Evolutionary conservation across 2,797 vertebrate genomes (phyloP).

Genomic region (Tauraco hartlaubi): DNA sequence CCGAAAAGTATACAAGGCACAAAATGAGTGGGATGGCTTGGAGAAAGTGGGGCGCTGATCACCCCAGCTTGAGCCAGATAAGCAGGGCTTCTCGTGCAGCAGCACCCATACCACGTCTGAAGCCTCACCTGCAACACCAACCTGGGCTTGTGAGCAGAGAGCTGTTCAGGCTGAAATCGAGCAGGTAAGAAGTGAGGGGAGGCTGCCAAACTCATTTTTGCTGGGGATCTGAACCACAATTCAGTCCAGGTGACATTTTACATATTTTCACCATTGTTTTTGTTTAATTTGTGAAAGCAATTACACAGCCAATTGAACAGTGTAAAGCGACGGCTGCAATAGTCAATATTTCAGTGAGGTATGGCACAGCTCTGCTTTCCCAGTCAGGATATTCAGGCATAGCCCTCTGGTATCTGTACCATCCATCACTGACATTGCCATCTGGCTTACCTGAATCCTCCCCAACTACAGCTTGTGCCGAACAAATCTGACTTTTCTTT

Average conservation of each 20-base stretch:
- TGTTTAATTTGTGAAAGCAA: conserved; percentile 63
- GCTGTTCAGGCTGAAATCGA: background rate
- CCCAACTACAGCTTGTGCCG: conserved; percentile 29
- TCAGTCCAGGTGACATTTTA: conserved; percentile 61
- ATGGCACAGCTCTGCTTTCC: conserved; percentile 10
- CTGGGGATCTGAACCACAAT: background rate
- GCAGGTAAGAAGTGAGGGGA: background rate
- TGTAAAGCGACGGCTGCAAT: conserved; percentile 60
- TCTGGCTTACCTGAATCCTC: conserved; percentile 72
- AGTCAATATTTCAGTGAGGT: conserved; percentile 57
- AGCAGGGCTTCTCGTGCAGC: background rate
- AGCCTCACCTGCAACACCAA: background rate
- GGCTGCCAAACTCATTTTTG: background rate
- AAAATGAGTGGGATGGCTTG: background rate
- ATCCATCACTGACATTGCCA: conserved; percentile 66
- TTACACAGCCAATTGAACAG: conserved; percentile 73
- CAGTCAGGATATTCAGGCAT: conserved; percentile 37
- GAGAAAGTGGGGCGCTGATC: background rate
- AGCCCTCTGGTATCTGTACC: conserved; percentile 24
- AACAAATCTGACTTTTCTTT: conserved; percentile 40
- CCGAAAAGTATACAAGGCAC: background rate
- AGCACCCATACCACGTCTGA: background rate
- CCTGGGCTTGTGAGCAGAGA: background rate
- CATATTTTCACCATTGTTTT: conserved; percentile 64
- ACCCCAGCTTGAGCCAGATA: background rate